Percentiles rank a stretch among this genome's conserved stretches.
These are phyloP conservation scores for Thera obeliscata DNA, from an alignment of 2,888 invertebrate species.

Conservation along the genomic window DNA sequence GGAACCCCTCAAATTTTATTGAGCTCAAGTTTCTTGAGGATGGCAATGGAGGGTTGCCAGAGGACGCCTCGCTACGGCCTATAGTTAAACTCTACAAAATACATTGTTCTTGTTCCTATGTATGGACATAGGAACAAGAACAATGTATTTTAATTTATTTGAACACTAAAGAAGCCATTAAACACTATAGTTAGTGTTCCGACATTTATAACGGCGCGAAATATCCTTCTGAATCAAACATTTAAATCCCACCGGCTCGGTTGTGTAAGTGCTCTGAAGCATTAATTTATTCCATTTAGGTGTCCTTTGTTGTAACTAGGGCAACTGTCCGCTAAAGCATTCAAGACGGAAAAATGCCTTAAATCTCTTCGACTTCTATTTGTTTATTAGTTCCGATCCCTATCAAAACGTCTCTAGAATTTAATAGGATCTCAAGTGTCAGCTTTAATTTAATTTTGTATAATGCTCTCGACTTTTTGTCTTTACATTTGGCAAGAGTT, in stretches of 20 bases:
- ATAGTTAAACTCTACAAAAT: not conserved
- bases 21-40: too few species aligned
- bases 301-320: constrained; percentile 31
- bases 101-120: not conserved
- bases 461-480: too few species aligned
- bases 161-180: constrained; percentile 4
- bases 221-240: constrained; percentile 25
- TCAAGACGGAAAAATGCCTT: not conserved
- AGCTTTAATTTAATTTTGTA: too few species aligned
- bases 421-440: too few species aligned
- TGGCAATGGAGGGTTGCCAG: too few species aligned
- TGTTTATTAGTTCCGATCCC: not conserved
- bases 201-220: constrained; percentile 16
- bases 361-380: not conserved
- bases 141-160: not conserved
- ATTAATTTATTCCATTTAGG: constrained; percentile 36
- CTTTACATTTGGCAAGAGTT: too few species aligned
- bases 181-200: constrained; percentile 10
- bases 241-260: constrained; percentile 21
- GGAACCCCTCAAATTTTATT: too few species aligned
- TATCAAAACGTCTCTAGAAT: not conserved
- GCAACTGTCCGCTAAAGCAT: constrained; percentile 10
- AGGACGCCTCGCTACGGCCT: too few species aligned
- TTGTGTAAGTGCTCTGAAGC: constrained; percentile 29
- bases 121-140: too few species aligned